Base-by-base conservation (phyloP, 2,888 invertebrate genomes). In the Acleris laterana region DNA sequence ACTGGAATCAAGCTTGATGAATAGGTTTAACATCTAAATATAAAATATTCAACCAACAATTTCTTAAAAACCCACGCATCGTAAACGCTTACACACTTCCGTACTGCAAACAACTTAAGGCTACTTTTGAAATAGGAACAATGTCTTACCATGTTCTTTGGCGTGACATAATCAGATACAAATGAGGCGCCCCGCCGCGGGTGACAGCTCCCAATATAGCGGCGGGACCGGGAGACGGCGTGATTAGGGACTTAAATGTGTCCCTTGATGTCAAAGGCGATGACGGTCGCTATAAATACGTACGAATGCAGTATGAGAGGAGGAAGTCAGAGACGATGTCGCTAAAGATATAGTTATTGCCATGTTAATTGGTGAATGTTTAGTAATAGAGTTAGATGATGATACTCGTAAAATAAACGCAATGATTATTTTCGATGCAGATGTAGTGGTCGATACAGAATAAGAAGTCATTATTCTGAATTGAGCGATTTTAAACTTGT, bases 161-260 rank as follows among this genome's bases (percentile, higher is more conserved):
- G 22, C 57, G 16, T 46, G 57, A 57, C 57, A 25, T 56, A 56
- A 56, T 57, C 57, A 57, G 57, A 46, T 57, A 57, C 57, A 57
- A 57, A 57, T 46, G 57, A 57, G 57, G 44, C 53, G 55, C 20
- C 9, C 17, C 49, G 49, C 17, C 49, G 49, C 20, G 49, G 20
- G 20, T 13, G 49, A 49, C 49, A 19, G 49, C 19, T 9, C 19
- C 49, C 49, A 20, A 17, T 20, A 38, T 53, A 32, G 53, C 53
- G 38, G 17, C 52, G 5, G 38, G 25, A 53, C 53, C 38, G 38
- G 20, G 55, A 20, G 38, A 32, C 55, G 20, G 6, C 32, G 22
- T 19, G 57, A 57, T 57, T 57, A 57, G 55, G 20, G 44, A 51
- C 57, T 57, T 44, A 57, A 25, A 57, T 42, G 25, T 57, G 57